A percentile compares a stretch with the other conserved stretches of the same genome.
Conservation (phyloP, 2,113 vertebrate genomes). For the Lycaon pictus region DNA sequence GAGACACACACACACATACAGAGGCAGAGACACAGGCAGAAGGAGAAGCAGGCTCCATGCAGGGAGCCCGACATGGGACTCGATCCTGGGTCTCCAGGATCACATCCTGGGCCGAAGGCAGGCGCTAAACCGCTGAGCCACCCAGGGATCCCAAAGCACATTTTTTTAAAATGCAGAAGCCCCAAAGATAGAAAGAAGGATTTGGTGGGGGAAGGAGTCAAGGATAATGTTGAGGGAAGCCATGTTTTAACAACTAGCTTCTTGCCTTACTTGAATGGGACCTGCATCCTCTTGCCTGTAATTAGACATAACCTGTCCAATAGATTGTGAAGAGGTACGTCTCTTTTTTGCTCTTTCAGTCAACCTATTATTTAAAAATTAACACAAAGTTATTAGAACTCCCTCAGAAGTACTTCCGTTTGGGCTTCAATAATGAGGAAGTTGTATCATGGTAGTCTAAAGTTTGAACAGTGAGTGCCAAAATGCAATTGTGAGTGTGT, state of each 20-base stretch:
- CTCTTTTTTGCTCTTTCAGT: constrained; percentile 84
- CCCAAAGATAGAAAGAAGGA: neutral
- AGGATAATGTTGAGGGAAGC: neutral
- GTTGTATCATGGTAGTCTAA: neutral
- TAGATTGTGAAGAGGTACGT: constrained; percentile 78
- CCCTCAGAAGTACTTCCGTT: neutral
- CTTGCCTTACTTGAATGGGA: constrained; percentile 81
- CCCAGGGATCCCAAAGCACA: neutral
- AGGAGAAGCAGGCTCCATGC: too few relatives aligned
- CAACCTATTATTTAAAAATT: constrained; percentile 78
- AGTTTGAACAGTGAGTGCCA: neutral
- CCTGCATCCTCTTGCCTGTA: constrained; percentile 75
- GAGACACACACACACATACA: too few relatives aligned
- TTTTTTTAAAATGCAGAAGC: neutral
- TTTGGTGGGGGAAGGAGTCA: neutral
- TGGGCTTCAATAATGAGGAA: constrained; percentile 36
- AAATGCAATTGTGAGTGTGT: neutral
- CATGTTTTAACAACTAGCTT: constrained; percentile 52
- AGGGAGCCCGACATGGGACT: too few relatives aligned
- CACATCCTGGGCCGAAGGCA: too few relatives aligned
- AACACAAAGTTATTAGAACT: constrained; percentile 62
- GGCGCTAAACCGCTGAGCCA: neutral
- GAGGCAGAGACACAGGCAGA: too few relatives aligned
- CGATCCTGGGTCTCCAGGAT: too few relatives aligned
- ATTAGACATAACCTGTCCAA: constrained; percentile 72